A percentile compares a stretch with the other conserved stretches of the same genome.
These are phyloP conservation scores for Gulo gulo DNA, from an alignment of 2,113 vertebrate genomes.

Conservation along the genomic window DNA sequence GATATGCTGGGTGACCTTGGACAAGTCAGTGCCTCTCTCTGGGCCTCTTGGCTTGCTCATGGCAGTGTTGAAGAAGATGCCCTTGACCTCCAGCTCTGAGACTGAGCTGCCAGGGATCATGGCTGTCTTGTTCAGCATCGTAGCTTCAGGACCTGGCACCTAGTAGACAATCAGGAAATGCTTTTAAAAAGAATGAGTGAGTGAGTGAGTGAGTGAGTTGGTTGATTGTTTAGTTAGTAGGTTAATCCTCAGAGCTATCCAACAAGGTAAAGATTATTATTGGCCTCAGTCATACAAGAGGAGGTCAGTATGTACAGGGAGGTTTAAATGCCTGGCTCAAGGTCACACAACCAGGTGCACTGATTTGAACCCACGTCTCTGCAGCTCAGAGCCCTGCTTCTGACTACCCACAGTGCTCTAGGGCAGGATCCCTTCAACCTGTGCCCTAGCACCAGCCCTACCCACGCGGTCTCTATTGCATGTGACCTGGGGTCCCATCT, in stretches of 20 bases:
- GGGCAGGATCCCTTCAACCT: background rate
- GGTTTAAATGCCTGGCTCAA: background rate
- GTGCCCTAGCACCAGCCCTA: background rate
- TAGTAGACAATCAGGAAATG: background rate
- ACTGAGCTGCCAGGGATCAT: background rate
- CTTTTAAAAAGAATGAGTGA: background rate
- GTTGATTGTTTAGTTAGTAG: too few relatives aligned
- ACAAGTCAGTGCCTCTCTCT: background rate
- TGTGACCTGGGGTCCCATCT: background rate
- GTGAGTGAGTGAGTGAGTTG: background rate
- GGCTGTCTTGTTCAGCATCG: background rate
- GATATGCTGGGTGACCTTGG: background rate
- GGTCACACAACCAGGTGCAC: background rate
- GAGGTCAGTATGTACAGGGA: background rate
- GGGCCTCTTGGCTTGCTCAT: background rate
- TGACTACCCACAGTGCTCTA: background rate
- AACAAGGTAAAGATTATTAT: background rate
- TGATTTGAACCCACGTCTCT: background rate
- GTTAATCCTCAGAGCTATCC: background rate
- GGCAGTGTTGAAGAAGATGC: background rate
- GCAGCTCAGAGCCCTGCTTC: background rate
- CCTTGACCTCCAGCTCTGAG: background rate
- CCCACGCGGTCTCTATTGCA: background rate
- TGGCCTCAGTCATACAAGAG: background rate
- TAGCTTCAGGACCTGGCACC: background rate